Base-by-base conservation (phyloP, 2,113 vertebrate species). In the Urocitellus parryii region DNA sequence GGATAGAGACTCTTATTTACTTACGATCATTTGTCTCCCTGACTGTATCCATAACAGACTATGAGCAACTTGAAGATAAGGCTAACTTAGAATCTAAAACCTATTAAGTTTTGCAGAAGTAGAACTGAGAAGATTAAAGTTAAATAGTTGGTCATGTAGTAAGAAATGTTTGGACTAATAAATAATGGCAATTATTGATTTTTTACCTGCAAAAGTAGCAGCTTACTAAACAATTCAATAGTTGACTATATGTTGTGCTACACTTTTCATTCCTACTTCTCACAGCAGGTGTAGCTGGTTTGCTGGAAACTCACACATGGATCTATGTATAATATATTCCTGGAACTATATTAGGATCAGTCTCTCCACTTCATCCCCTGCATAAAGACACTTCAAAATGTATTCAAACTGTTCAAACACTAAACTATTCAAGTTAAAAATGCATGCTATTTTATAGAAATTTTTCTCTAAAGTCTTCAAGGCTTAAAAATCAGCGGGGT, bases 371-470 rank as follows among this genome's bases (percentile, higher is more conserved):
- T 74, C 37, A 77, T 13, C 27, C 32, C 24, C 9, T 48, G 20
- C 37, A 27, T 73, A 67, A 84, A 65, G 56, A 58, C 56, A 58
- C 20, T 58, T 58, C 56, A 58, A 58, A 58, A 58, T 25, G 42
- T 89, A 13, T 79, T 79, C 72, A 58, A 67, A 73, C 34, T 89
- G 13, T 79, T 79, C 72, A 58, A 67, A 73, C 34, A 58, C 32
- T 88, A 1, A 96, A 58, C 42, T 56, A 63, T 73, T 37, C 34
- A 79, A 80, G 56, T 79, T 27, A 73, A 88, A 91, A 95, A 76
- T 29, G 56, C 18, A 45, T 39, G 25, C 3, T 27, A 16, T 68
- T 79, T 86, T 68, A 56, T 34, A 67, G 32, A 90, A 86, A 80
- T 70, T 91, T 94, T 82, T 17, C 29, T 76, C 48, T 93, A 61